Evolutionary conservation across 2,888 invertebrate species (phyloP), one percentile per base, ranked within the genome.

Genomic region (Hydriomena furcata): DNA sequence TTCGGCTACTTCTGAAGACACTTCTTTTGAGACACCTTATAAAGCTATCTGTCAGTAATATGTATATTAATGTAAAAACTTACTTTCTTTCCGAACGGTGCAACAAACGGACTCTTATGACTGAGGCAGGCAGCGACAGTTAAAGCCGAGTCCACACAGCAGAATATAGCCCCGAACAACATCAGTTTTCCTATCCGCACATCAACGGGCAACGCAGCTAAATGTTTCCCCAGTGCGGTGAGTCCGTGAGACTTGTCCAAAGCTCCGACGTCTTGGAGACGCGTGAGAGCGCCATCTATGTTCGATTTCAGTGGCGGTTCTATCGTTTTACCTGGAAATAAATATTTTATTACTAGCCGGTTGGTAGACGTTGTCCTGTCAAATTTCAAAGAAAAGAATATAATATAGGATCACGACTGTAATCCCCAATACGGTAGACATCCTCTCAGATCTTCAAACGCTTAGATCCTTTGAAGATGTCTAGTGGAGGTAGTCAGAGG

Each of bases 141-240:
- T 1, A 98, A 88, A 0, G 98, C 95, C 0, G 98, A 97, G 84
- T 98, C 97, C 23, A 98, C 92, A 75, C 98, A 98, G 62, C 95
- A 95, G 76, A 99, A 96, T 54, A 98, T 96, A 7, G 98, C 95
- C 0, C 98, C 97, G 67, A 96, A 96, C 5, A 99, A 80, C 91
- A 99, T 95, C 58, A 98, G 91, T 73, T 98, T 97, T n/a, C 97
- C 98, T 63, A 98, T 95, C 62, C 96, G 92, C 1, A 96, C 96
- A 72, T 98, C 98, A 0, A 99, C 95, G 0, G 98, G 98, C 47
- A 99, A 79, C 0, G 96, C 94, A 0, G 97, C 95, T 41, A 98
- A 88, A 79, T 98, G 97, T 58, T 95, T 94, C 0, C 98, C 98
- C 4, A 98, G 82, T 0, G 97, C 94, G 0, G 98, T 98, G 44